A percentile compares a stretch with the other conserved stretches of the same genome.
Conservation (phyloP, 1,140 invertebrate species). For the Euura saliciscinereae region DNA sequence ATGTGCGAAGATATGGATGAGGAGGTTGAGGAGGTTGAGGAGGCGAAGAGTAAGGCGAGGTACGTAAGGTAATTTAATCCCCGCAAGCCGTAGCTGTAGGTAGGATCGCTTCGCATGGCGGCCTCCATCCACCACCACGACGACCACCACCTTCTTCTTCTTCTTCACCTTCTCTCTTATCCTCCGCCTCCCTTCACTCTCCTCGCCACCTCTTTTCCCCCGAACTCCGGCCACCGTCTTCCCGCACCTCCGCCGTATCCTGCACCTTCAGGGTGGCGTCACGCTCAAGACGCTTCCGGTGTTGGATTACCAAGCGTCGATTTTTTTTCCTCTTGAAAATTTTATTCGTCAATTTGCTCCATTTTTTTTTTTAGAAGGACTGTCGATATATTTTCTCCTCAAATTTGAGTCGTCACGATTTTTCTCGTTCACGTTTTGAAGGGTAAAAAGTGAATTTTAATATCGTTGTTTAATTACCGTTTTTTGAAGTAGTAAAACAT, state of each 20-base stretch:
- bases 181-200: not conserved
- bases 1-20: slow-evolving; percentile 20
- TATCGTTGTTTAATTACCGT: no score
- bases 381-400: no score
- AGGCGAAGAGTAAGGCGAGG: not conserved
- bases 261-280: slow-evolving; percentile 62
- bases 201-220: slow-evolving; percentile 19
- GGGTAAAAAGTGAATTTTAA: no score
- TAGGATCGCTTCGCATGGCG: slow-evolving; percentile 25
- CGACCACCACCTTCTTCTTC: slow-evolving; percentile 21
- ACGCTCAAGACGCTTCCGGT: slow-evolving; percentile 62
- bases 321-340: not conserved
- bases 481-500: no score
- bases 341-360: not conserved
- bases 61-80: slow-evolving; percentile 37
- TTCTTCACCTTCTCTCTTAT: slow-evolving; percentile 29
- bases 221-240: slow-evolving; percentile 13
- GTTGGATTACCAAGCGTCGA: slow-evolving; percentile 51
- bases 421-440: no score
- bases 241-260: slow-evolving; percentile 41
- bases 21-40: slow-evolving; percentile 3
- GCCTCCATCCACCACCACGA: not conserved
- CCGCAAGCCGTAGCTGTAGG: slow-evolving; percentile 33
- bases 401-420: no score
- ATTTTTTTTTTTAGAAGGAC: not conserved